Evolutionary conservation across 2,113 vertebrate species (phyloP), one percentile per base, ranked within the genome.

Genomic region (Butorides virescens): DNA sequence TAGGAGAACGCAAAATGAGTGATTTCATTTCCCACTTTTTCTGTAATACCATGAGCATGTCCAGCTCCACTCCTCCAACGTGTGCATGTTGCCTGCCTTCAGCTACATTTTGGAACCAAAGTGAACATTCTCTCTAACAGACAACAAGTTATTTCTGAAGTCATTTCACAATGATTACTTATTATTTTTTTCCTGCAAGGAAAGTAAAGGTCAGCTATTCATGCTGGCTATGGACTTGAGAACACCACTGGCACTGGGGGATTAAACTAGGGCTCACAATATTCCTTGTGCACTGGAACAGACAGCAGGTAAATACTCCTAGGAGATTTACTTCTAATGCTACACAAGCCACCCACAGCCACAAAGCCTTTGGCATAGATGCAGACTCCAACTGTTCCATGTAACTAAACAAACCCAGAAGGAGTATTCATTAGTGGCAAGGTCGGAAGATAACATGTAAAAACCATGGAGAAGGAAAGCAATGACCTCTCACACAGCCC

Each of bases 71-170:
- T n/a, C 39, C 66, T 78, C 30, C 58, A 29, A 15, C 3, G 1
- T 0, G 2, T 22, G 22, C 47, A 18, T 1, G 2, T 37, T 2
- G 3, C 32, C 34, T 9, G 13, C 46, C 66, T 78, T 44, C 61
- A 59, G 61, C n/a, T 37, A 10, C 34, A 13, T 68, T 78, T 23
- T 62, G 53, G 37, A 93, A 66, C 11, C 20, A 34, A 79, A 62
- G 4, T 1, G 25, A 72, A 37, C 18, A 15, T 65, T 70, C 25
- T 47, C 6, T n/a, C 37, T 53, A 22, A 63, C 7, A 25, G 46
- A 76, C 23, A 92, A 76, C 18, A 49, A 42, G 32, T 49, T 44
- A 39, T 21, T 79, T 70, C 50, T 70, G 49, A 85, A 32, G 11
- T 39, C 0, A n/a, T 75, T 95, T 85, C 74, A 58, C 70, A 79